A percentile compares a stretch with the other conserved stretches of the same genome.
Evolutionary conservation across 1,140 invertebrate genomes (phyloP).

Genomic region (Zaprionus ornatus): DNA sequence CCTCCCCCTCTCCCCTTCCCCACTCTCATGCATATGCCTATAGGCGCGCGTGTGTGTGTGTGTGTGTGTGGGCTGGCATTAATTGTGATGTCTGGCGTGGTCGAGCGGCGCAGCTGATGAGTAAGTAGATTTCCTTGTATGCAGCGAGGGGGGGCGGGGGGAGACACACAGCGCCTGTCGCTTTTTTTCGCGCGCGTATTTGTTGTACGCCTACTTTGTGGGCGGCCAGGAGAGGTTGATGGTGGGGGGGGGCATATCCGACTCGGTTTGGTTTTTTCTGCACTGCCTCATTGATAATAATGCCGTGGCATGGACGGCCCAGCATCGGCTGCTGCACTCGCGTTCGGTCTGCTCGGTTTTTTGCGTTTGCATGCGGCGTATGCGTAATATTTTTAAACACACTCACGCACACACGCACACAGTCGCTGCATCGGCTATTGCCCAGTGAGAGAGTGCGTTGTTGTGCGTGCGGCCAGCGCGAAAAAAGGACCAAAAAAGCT

Average conservation of each 20-base stretch:
- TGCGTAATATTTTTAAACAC: conserved; percentile 80
- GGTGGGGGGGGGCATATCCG: conserved; percentile 3
- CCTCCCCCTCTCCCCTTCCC: not conserved
- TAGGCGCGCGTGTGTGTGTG: not conserved
- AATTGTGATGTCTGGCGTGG: conserved; percentile 77
- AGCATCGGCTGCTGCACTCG: conserved; percentile 52
- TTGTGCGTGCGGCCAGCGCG: conserved; percentile 63
- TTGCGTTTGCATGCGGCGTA: conserved; percentile 46
- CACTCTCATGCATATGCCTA: conserved; percentile 2
- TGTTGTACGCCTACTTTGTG: conserved; percentile 42
- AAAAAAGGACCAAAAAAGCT: conserved; percentile 83
- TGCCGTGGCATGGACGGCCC: conserved; percentile 47
- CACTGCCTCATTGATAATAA: conserved; percentile 78
- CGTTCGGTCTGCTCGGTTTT: conserved; percentile 56
- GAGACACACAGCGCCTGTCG: conserved; percentile 14
- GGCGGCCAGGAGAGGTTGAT: not conserved
- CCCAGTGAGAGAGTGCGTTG: conserved; percentile 60
- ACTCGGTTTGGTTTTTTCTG: conserved; percentile 43
- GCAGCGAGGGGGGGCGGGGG: conserved; percentile 10
- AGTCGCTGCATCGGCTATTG: conserved; percentile 23
- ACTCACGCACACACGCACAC: conserved; percentile 33
- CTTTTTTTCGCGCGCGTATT: conserved; percentile 14
- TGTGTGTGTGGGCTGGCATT: conserved; percentile 62
- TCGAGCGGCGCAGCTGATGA: conserved; percentile 57
- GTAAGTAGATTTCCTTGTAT: conserved; percentile 81